Evolutionary conservation across 2,113 vertebrate genomes (phyloP).

Genomic region (Salminus brasiliensis): DNA sequence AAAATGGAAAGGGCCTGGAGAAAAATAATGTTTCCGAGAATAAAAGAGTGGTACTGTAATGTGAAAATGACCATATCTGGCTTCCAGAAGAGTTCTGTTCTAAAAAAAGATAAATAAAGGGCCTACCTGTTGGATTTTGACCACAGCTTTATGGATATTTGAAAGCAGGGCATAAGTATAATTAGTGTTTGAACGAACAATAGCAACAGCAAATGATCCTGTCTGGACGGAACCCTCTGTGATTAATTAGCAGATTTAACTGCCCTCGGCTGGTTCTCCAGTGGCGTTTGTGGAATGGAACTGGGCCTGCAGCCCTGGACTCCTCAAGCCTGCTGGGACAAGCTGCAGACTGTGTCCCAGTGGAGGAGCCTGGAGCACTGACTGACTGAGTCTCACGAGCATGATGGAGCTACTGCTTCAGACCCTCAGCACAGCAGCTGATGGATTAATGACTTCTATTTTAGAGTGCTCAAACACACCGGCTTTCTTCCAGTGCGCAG

Average conservation of each 20-base stretch:
- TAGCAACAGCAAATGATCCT: constrained; percentile 43
- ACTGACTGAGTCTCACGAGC: not conserved
- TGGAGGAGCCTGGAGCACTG: constrained; percentile 17
- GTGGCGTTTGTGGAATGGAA: constrained; percentile 29
- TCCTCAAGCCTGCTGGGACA: constrained; percentile 21
- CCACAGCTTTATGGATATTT: constrained; percentile 25
- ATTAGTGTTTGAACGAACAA: constrained; percentile 25
- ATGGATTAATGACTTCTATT: constrained; percentile 11
- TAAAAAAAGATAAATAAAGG: constrained; percentile 21
- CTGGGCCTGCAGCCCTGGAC: constrained; percentile 4
- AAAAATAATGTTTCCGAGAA: not conserved
- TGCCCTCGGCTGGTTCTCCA: constrained; percentile 4
- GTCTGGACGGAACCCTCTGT: constrained; percentile 16
- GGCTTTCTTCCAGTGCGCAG: not conserved
- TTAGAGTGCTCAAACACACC: not conserved
- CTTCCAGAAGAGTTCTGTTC: constrained; percentile 6
- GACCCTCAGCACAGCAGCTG: constrained; percentile 14
- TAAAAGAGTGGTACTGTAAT: not conserved
- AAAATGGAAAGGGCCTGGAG: constrained; percentile 10
- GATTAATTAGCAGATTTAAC: constrained; percentile 48
- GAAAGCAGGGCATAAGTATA: constrained; percentile 23
- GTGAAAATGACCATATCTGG: constrained; percentile 11
- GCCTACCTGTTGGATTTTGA: constrained; percentile 24
- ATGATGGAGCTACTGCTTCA: constrained; percentile 25
- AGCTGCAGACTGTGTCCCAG: not conserved